Percentiles rank a stretch among this genome's conserved stretches.
phyloP scores from a whole-genome alignment of 1,140 invertebrate genomes.

The Zaprionus davidi region DNA sequence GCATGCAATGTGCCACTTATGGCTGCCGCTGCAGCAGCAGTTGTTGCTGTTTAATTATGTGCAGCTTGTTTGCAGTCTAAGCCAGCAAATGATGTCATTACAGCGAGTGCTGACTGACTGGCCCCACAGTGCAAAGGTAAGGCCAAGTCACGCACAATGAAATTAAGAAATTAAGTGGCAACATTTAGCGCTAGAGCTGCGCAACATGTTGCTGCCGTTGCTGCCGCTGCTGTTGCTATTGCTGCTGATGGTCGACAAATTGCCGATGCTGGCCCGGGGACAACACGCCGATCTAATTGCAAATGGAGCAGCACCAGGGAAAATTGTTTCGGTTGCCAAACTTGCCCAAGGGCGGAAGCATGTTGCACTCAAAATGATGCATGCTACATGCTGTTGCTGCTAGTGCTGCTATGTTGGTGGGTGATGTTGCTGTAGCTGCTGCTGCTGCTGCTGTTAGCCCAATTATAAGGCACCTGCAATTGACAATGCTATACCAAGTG shows the following conservation, averaged over 20 bases:
- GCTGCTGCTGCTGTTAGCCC: slow-evolving; percentile 45
- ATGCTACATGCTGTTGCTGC: slow-evolving; percentile 11
- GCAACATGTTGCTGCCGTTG: slow-evolving; percentile 65
- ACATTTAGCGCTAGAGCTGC: slow-evolving; percentile 58
- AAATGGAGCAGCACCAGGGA: slow-evolving; percentile 59
- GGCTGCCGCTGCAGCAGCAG: slow-evolving; percentile 6
- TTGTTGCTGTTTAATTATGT: slow-evolving; percentile 46
- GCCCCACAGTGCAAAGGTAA: slow-evolving; percentile 45
- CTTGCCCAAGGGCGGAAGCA: slow-evolving; percentile 42
- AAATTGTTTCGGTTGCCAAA: slow-evolving; percentile 50
- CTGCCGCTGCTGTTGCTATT: slow-evolving; percentile 8
- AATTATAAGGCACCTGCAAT: slow-evolving; percentile 72
- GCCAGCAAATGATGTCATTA: slow-evolving; percentile 75
- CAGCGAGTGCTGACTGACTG: slow-evolving; percentile 29
- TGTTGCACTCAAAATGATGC: slow-evolving; percentile 32
- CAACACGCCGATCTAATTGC: slow-evolving; percentile 74
- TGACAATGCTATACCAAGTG: slow-evolving; percentile 64
- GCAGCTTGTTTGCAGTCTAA: slow-evolving; percentile 45
- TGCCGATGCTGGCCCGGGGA: slow-evolving; percentile 48
- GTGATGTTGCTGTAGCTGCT: slow-evolving; percentile 15
- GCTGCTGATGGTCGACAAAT: slow-evolving; percentile 49
- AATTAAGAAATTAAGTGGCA: slow-evolving; percentile 78
- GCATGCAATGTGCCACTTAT: slow-evolving; percentile 64
- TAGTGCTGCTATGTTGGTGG: slow-evolving; percentile 35
- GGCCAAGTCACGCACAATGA: slow-evolving; percentile 53